Percentiles rank a stretch among this genome's conserved stretches.
phyloP scores from a whole-genome alignment of 1,140 invertebrate species.

The Drosophila pectinifera region DNA sequence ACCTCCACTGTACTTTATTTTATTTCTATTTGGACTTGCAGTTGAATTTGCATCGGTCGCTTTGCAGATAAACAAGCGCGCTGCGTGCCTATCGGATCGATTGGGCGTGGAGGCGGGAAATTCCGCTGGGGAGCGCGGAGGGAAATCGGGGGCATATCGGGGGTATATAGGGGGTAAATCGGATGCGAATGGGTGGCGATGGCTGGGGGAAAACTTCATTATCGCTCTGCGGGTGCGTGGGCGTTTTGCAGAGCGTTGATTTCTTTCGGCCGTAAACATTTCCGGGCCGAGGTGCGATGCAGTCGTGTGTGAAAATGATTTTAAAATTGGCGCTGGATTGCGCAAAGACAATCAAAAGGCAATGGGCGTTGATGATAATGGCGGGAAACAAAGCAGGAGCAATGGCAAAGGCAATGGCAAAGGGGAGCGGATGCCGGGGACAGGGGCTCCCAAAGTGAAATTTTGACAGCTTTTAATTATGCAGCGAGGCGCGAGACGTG shows the following conservation, averaged over 20 bases:
- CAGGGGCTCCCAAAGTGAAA: constrained; percentile 46
- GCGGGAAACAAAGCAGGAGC: constrained; percentile 59
- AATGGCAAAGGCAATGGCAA: background rate
- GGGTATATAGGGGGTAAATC: constrained; percentile 6
- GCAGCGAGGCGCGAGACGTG: constrained; percentile 61
- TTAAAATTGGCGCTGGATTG: constrained; percentile 75
- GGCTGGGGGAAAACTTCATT: constrained; percentile 20
- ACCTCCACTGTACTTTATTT: constrained; percentile 14
- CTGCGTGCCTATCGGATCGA: constrained; percentile 50
- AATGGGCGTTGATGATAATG: constrained; percentile 66
- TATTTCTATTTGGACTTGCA: constrained; percentile 38
- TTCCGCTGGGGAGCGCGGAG: constrained; percentile 17
- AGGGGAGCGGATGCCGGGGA: constrained; percentile 2
- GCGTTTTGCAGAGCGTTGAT: constrained; percentile 34
- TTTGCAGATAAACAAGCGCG: constrained; percentile 46
- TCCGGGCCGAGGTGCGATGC: constrained; percentile 67
- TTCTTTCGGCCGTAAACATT: constrained; percentile 72
- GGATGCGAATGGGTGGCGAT: background rate
- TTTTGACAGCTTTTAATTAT: constrained; percentile 83
- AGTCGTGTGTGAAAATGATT: constrained; percentile 83
- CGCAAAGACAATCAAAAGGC: constrained; percentile 77
- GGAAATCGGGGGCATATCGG: background rate
- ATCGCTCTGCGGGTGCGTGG: constrained; percentile 23
- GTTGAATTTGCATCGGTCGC: constrained; percentile 37
- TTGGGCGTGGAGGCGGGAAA: constrained; percentile 28